These are phyloP conservation scores for Indicator maculatus DNA, from an alignment of 2,113 vertebrate genomes.

Conservation along the genomic window DNA sequence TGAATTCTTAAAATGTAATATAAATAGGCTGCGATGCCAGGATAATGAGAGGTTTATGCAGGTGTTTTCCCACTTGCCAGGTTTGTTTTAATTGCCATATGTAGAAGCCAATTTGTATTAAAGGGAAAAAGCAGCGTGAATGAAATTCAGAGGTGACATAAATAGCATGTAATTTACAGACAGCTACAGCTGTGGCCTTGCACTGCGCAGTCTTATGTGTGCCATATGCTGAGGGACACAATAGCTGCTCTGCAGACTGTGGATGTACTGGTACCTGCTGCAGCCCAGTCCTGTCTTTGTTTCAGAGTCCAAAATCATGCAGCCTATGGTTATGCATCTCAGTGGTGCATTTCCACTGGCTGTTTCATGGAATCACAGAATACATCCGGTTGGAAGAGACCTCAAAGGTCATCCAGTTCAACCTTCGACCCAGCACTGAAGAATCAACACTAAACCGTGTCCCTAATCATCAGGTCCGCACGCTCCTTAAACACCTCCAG, in stretches of 20 bases:
- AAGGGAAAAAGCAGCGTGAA: slow-evolving; percentile 17
- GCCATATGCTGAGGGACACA: background rate
- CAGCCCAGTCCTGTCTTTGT: background rate
- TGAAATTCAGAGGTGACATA: slow-evolving; percentile 9
- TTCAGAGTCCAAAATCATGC: background rate
- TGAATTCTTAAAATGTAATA: slow-evolving; percentile 32
- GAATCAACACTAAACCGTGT: too few relatives aligned
- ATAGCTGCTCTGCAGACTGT: background rate
- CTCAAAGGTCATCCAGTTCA: too few relatives aligned
- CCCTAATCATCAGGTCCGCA: too few relatives aligned
- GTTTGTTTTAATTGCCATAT: slow-evolving; percentile 60
- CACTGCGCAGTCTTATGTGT: accelerated
- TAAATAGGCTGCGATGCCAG: slow-evolving; percentile 20
- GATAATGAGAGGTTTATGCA: slow-evolving; percentile 21
- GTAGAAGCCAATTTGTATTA: slow-evolving; percentile 41
- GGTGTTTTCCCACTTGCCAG: slow-evolving; percentile 51
- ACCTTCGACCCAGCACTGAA: too few relatives aligned
- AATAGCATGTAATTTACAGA: background rate
- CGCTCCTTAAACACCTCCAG: too few relatives aligned
- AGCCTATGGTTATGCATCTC: accelerated
- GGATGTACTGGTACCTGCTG: background rate
- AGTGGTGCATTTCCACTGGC: background rate
- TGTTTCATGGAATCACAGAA: too few relatives aligned
- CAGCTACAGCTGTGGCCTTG: background rate
- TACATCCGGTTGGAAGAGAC: too few relatives aligned